Conservation (phyloP, 2,113 vertebrate species). For the Pterocles gutturalis region DNA sequence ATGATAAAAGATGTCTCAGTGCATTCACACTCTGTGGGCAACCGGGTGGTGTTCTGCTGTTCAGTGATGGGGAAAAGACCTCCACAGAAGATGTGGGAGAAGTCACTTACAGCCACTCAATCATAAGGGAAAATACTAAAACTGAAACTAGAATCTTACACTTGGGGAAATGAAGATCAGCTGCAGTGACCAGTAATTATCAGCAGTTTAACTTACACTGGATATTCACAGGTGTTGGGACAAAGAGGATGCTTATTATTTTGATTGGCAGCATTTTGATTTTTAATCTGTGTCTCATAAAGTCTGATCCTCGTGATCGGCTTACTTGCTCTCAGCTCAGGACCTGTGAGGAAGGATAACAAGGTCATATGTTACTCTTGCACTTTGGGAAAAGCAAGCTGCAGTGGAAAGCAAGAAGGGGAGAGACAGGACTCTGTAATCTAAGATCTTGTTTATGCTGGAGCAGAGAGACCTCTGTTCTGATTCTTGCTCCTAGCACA, state of each 20-base stretch:
- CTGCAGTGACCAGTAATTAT: not conserved
- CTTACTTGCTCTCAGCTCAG: not conserved
- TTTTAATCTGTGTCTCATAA: not conserved
- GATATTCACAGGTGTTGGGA: not conserved
- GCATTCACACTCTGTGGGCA: not conserved
- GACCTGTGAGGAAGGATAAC: not conserved
- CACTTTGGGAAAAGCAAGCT: not conserved
- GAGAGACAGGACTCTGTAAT: not conserved
- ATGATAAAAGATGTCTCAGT: not conserved
- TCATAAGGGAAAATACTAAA: not conserved
- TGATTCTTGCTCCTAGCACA: not conserved
- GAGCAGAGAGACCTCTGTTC: not conserved
- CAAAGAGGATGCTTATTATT: not conserved
- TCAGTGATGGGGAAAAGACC: not conserved
- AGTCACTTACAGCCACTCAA: not conserved
- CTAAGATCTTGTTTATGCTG: not conserved
- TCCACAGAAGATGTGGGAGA: not conserved
- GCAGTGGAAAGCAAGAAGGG: not conserved
- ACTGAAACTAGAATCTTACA: not conserved
- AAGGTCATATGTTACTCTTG: not conserved
- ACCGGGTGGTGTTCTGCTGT: not conserved
- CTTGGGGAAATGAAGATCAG: not conserved
- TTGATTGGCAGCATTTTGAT: not conserved
- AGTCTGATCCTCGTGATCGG: not conserved
- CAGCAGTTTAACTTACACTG: not conserved